A percentile compares a stretch with the other conserved stretches of the same genome.
These are phyloP conservation scores for Sternotherus odoratus DNA, from an alignment of 2,797 vertebrate genomes.

Conservation along the genomic window DNA sequence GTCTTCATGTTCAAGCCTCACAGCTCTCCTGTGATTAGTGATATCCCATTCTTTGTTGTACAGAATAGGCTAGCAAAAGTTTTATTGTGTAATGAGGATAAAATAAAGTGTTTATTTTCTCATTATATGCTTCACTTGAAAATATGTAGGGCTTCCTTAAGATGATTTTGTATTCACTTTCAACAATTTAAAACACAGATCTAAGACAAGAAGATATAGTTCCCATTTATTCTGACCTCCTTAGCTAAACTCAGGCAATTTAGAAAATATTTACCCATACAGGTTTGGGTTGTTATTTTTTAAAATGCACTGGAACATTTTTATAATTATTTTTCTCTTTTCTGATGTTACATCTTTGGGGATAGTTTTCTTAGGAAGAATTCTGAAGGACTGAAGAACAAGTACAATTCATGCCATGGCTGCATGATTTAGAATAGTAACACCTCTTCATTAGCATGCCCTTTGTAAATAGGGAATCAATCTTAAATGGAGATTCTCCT, in stretches of 20 bases:
- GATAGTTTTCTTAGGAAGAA: background rate
- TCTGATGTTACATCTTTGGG: background rate
- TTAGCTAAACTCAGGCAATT: background rate
- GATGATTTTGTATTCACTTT: background rate
- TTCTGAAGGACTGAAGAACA: background rate
- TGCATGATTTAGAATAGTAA: background rate
- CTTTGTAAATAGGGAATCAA: background rate
- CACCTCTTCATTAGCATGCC: background rate
- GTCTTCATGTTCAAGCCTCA: background rate
- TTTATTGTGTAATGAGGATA: background rate
- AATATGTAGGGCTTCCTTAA: background rate
- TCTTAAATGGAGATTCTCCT: background rate
- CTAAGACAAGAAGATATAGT: background rate
- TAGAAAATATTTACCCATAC: background rate
- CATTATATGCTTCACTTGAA: rapidly evolving
- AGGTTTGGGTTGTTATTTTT: background rate
- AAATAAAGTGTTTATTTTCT: background rate
- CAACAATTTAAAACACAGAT: background rate
- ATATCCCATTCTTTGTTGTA: background rate
- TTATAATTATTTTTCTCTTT: background rate
- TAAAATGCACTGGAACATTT: background rate
- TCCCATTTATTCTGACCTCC: background rate
- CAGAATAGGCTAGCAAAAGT: background rate
- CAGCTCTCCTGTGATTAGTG: background rate
- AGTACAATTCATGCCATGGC: background rate